A percentile compares a stretch with the other conserved stretches of the same genome.
Conservation (phyloP, 2,888 invertebrate species). For the Neoaliturus tenellus region DNA sequence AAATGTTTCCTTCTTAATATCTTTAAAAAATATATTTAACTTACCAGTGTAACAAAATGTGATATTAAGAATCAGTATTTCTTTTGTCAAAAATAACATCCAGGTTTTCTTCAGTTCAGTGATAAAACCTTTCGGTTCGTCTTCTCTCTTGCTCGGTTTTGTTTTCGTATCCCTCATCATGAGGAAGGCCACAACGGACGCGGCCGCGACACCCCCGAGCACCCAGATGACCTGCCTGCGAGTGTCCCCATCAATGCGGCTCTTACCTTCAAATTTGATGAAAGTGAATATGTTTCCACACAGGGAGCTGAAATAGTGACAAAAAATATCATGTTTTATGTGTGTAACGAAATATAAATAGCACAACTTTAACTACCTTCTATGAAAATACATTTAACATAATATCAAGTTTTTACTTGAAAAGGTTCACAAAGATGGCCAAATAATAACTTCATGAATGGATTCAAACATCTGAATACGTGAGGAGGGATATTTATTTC, state of each 20-base stretch:
- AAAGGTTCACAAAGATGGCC: no score
- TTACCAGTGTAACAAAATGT: constrained; percentile 94
- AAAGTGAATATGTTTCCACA: constrained; percentile 57
- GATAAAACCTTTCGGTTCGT: constrained; percentile 74
- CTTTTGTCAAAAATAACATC: constrained; percentile 84
- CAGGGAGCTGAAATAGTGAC: constrained; percentile 53
- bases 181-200: constrained; percentile 75
- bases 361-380: no score
- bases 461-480: no score
- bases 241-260: constrained; percentile 61
- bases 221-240: constrained; percentile 59
- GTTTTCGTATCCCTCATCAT: constrained; percentile 77
- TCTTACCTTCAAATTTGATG: constrained; percentile 60
- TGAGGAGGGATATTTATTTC: no score
- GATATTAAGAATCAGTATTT: constrained; percentile 89
- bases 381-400: no score
- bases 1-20: no score
- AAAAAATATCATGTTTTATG: no score
- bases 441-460: no score
- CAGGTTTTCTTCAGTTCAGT: constrained; percentile 86
- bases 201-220: constrained; percentile 57
- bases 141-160: constrained; percentile 70
- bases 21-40: no score
- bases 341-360: no score
- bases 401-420: no score